A percentile compares a stretch with the other conserved stretches of the same genome.
Evolutionary conservation across 2,888 invertebrate genomes (phyloP).

Genomic region (Romanomermis culicivorax): DNA sequence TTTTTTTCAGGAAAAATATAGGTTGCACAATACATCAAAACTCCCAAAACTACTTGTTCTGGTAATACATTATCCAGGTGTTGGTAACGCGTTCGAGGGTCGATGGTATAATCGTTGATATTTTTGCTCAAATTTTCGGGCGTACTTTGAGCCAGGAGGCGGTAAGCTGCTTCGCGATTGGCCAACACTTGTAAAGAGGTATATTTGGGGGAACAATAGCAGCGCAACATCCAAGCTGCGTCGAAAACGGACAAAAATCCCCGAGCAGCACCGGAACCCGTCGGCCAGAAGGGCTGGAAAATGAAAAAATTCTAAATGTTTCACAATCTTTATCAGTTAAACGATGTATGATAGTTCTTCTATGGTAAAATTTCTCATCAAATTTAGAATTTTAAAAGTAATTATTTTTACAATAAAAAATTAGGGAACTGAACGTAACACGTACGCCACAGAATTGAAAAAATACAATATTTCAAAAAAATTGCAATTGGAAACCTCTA

Average conservation of each 20-base stretch:
- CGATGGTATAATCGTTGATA: conserved; percentile 33
- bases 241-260: conserved; percentile 88
- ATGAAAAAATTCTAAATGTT: too few relatives aligned
- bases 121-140: conserved; percentile 83
- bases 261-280: conserved; percentile 89
- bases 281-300: conserved; percentile 67
- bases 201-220: conserved; percentile 42
- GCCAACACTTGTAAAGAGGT: conserved; percentile 45
- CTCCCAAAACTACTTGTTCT: neutral
- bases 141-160: conserved; percentile 72
- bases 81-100: conserved; percentile 43
- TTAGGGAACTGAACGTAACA: too few relatives aligned
- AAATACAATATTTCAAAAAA: too few relatives aligned
- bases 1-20: too few relatives aligned
- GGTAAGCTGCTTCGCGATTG: conserved; percentile 79
- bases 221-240: conserved; percentile 76
- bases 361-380: too few relatives aligned
- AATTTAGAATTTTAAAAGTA: neutral
- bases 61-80: conserved; percentile 8
- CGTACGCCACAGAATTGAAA: too few relatives aligned
- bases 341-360: too few relatives aligned
- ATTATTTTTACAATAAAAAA: neutral
- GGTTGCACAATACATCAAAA: neutral
- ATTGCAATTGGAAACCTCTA: too few relatives aligned
- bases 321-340: too few relatives aligned